Evolutionary conservation across 2,797 vertebrate species (phyloP), one percentile per base, ranked within the genome.

Genomic region (Phylloscopus collybita): DNA sequence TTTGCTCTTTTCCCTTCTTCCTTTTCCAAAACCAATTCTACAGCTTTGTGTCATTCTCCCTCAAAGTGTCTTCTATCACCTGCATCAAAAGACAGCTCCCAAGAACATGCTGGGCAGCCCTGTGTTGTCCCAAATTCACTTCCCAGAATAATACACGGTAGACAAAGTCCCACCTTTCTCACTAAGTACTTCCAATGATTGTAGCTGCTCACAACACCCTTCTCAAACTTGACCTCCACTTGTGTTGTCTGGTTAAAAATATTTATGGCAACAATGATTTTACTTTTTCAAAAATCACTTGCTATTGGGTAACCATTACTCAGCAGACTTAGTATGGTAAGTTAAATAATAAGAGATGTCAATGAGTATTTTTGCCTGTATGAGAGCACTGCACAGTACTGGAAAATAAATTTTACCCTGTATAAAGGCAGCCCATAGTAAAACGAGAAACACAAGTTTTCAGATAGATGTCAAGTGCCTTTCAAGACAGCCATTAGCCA

Each of bases 281-380:
- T 78, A 67, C 17, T 69, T 69, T 70, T 61, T 5, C 2, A 80
- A 69, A 95, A 81, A 69, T 36, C 38, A 45, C 23, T 59, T 80
- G 36, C 14, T 80, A 18, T 32, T 69, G 60, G 60, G 3, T 73
- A 87, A 74, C 47, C 80, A 32, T 49, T 53, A 47, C 23, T 73
- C 59, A 64, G 51, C 34, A 83, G 80, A 67, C 9, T 15, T 45
- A 80, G 2, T 1, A 4, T 21, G 42, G 2, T 26, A 47, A 49
- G 34, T 49, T 62, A 81, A 87, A 89, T n/a, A 42, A 11, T 34
- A 60, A 34, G 26, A 89, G 17, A 66, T 51, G 32, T 27, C 69
- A 82, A 14, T 53, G 69, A 70, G 25, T 92, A 87, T 66, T 94
- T 96, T 73, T 97, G 59, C 72, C 72, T 92, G 56, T 50, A 79